Conservation (phyloP, 1,140 invertebrate species). For the Cryptotermes secundus region DNA sequence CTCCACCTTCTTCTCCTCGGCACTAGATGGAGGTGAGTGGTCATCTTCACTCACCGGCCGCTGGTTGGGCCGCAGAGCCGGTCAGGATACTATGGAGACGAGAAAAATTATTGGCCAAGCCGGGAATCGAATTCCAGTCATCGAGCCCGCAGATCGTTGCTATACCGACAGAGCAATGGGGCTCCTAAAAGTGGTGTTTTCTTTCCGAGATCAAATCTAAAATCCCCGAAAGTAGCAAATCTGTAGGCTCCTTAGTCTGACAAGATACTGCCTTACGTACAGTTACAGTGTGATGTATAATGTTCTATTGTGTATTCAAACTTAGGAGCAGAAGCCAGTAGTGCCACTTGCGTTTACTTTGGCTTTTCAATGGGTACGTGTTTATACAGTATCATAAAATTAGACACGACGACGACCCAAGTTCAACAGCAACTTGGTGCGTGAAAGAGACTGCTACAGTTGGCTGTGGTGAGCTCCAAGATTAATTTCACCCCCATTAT, state of each 20-base stretch:
- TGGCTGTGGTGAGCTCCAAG: neutral
- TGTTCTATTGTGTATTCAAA: constrained; percentile 18
- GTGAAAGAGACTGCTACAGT: neutral
- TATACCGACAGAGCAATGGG: too few relatives aligned
- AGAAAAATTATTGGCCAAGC: too few relatives aligned
- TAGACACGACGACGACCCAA: neutral
- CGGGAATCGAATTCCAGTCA: too few relatives aligned
- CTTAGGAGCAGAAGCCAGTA: neutral
- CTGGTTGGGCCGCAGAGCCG: too few relatives aligned
- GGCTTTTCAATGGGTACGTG: neutral
- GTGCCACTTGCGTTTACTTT: neutral
- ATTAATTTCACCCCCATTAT: constrained; percentile 6
- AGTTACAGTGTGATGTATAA: neutral
- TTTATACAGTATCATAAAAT: neutral
- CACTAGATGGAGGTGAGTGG: too few relatives aligned
- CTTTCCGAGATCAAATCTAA: too few relatives aligned
- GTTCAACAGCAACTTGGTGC: neutral
- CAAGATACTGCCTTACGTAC: neutral
- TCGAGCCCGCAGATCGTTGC: too few relatives aligned
- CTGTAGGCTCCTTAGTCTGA: neutral
- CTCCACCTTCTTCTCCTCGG: too few relatives aligned
- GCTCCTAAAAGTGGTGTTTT: too few relatives aligned
- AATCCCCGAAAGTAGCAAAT: too few relatives aligned
- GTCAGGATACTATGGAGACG: too few relatives aligned
- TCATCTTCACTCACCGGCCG: too few relatives aligned